Evolutionary conservation across 2,888 invertebrate genomes (phyloP).

Genomic region (Pyrrhosoma nymphula): DNA sequence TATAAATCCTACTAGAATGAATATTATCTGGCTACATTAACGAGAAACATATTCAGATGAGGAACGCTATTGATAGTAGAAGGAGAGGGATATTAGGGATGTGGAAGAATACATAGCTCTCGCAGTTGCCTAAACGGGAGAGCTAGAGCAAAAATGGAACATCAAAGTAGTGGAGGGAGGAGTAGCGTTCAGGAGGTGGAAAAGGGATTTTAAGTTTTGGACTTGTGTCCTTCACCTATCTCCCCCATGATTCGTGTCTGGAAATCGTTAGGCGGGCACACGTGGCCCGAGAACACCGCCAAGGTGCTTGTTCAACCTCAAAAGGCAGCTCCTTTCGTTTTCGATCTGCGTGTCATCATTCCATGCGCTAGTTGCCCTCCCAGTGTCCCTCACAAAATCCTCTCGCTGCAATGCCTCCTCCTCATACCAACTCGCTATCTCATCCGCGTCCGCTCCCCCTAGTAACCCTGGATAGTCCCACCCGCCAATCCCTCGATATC

Average conservation of each 20-base stretch:
- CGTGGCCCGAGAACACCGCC: conserved; percentile 10
- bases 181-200: background rate
- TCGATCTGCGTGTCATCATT: background rate
- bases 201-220: conserved; percentile 27
- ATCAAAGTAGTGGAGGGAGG: background rate
- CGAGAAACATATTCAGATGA: background rate
- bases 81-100: background rate
- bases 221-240: background rate
- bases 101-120: background rate
- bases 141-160: background rate
- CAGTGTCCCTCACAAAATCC: background rate
- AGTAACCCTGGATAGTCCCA: too few species aligned
- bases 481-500: background rate
- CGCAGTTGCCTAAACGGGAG: background rate
- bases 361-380: too few species aligned
- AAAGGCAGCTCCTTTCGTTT: conserved; percentile 17
- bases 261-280: conserved; percentile 39
- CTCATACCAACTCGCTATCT: background rate
- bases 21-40: background rate
- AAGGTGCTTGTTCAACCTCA: conserved; percentile 8
- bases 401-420: background rate
- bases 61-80: too few species aligned
- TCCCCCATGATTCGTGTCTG: conserved; percentile 30
- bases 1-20: too few species aligned
- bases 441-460: too few species aligned